phyloP scores from a whole-genome alignment of 2,888 invertebrate genomes.

The Teleogryllus oceanicus region DNA sequence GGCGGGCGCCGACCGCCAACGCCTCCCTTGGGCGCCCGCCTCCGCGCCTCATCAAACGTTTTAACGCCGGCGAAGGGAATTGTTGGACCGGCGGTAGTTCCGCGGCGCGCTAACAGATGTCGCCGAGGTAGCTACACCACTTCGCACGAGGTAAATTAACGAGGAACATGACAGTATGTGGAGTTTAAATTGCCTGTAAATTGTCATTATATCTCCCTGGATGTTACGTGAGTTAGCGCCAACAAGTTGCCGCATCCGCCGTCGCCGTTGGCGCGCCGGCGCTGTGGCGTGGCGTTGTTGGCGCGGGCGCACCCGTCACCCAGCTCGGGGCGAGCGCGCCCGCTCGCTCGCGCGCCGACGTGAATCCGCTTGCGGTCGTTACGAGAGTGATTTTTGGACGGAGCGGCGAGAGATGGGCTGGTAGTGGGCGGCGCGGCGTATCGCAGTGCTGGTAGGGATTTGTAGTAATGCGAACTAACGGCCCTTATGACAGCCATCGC shows the following conservation, averaged over 20 bases:
- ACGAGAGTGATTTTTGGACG: no score
- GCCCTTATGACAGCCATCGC: no score
- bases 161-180: constrained; percentile 18
- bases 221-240: constrained; percentile 6
- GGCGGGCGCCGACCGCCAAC: neutral
- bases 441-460: no score
- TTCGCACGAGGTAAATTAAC: constrained; percentile 10
- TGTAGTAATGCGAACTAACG: no score
- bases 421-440: no score
- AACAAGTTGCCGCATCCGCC: neutral
- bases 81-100: constrained; percentile 6
- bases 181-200: constrained; percentile 18
- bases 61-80: constrained; percentile 1
- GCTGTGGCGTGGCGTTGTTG: neutral
- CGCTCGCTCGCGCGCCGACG: neutral
- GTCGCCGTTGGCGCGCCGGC: no score
- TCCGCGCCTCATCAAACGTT: constrained; percentile 7
- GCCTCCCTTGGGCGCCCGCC: neutral
- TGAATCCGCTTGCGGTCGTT: neutral
- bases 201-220: constrained; percentile 10
- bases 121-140: constrained; percentile 18
- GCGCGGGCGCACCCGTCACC: neutral
- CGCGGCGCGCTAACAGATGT: constrained; percentile 1
- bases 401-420: no score
- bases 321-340: neutral